Evolutionary conservation across 2,888 invertebrate species (phyloP).

Genomic region (Ophion ventricosus): DNA sequence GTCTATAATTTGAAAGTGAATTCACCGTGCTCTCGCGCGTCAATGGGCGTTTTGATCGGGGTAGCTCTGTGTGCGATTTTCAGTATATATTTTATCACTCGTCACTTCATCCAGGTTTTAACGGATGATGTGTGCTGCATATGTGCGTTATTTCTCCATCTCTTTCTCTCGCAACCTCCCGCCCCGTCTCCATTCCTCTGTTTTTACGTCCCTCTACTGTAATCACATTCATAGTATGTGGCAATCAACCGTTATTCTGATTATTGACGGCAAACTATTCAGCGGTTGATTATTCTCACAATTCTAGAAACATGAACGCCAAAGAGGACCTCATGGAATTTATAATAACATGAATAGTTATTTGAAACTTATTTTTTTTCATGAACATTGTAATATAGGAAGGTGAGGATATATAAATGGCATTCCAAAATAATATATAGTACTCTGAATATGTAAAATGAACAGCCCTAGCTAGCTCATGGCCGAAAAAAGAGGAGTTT

Average conservation of each 20-base stretch:
- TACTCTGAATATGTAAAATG: no score
- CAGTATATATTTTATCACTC: constrained; percentile 48
- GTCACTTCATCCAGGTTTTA: constrained; percentile 22
- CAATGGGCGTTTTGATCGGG: constrained; percentile 52
- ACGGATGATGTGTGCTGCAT: constrained; percentile 22
- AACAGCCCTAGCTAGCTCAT: no score
- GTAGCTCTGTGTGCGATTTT: constrained; percentile 33
- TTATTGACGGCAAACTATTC: constrained; percentile 34
- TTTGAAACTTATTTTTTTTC: no score
- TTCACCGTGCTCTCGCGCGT: constrained; percentile 50
- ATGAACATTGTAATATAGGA: no score
- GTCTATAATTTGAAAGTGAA: constrained; percentile 62
- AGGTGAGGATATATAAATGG: no score
- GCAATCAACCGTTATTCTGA: constrained; percentile 32
- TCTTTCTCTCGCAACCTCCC: neutral
- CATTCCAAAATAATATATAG: no score
- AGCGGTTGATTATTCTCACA: constrained; percentile 16
- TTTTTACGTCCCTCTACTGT: neutral
- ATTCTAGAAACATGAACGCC: constrained; percentile 20
- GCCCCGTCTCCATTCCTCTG: neutral
- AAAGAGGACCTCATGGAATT: neutral
- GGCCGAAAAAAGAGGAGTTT: no score
- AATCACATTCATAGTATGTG: constrained; percentile 14
- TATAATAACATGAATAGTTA: neutral
- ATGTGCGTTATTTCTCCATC: constrained; percentile 3